Conservation (phyloP, 2,113 vertebrate genomes). For the Ranitomeya variabilis region DNA sequence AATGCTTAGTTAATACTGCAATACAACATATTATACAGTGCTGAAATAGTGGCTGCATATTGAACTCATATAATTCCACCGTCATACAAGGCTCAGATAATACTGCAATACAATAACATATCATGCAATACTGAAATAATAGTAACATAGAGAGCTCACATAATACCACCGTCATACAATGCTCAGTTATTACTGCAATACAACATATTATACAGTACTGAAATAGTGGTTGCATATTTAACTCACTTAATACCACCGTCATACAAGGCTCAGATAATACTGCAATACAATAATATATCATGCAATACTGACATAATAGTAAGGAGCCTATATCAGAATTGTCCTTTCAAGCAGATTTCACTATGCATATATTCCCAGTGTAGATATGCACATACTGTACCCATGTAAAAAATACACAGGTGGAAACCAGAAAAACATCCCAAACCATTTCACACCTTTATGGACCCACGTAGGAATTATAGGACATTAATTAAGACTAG, state of each 20-base stretch:
- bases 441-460: too few species aligned
- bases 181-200: background rate
- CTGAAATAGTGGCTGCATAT: background rate
- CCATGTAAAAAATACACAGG: background rate
- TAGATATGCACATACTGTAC: too few species aligned
- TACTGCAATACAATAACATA: background rate
- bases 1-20: background rate
- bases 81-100: background rate
- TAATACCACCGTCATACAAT: background rate
- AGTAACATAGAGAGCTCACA: background rate
- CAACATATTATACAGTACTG: background rate
- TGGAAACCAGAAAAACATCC: background rate
- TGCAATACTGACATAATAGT: background rate
- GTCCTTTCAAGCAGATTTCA: too few species aligned
- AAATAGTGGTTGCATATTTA: background rate
- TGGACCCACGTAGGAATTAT: too few species aligned
- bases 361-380: too few species aligned
- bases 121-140: background rate
- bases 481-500: background rate
- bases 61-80: background rate
- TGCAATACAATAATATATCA: background rate
- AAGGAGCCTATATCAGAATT: too few species aligned
- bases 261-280: background rate
- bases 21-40: background rate
- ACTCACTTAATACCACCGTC: background rate